Base-by-base conservation (phyloP, 2,797 vertebrate genomes). In the Gymnopithys bicolor region DNA sequence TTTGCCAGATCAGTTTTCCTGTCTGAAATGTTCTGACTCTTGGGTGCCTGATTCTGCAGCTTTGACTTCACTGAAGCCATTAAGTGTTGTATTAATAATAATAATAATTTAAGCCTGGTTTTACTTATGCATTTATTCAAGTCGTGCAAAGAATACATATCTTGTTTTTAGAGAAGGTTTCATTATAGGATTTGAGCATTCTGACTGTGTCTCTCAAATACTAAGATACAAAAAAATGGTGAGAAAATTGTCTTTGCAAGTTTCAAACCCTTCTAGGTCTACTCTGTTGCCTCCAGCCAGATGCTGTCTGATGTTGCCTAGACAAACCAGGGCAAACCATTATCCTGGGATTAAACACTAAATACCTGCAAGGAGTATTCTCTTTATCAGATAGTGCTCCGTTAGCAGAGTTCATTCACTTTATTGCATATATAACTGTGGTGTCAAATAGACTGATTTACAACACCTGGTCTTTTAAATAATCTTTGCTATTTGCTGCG, bases 321-420 rank as follows among this genome's bases (percentile, higher is more conserved):
- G 87, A 95, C 82, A 94, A 95, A 96, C 84, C 82, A 86, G 59
- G 59, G 93, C 93, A 94, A 96, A 85, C 91, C 33, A 92, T 97
- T 97, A 96, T 95, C 93, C 35, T 75, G 84, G 90, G 94, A 97
- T 97, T 97, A 97, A 96, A 90, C 69, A 91, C 92, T 97, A 97
- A 97, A 97, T 95, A 97, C 94, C 96, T 86, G 85, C 93, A 79
- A 96, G 95, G 86, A 95, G 87, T 81, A 75, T 93, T 84, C 84
- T 84, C 32, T 91, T 90, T 88, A 96, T 97, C 97, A 94, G 96
- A 97, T 96, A 93, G 75, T 2, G 6, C 80, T 79, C 80, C 84
- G 91, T 96, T 96, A 93, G 92, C 94, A 37, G 90, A 96, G 85
- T 85, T 90, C 68, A 85, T 96, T 96, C 96, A 87, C 81, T 95